Percentiles rank a stretch among this genome's conserved stretches.
phyloP scores from a whole-genome alignment of 2,797 vertebrate genomes.

The Percopsis omiscomaycus region DNA sequence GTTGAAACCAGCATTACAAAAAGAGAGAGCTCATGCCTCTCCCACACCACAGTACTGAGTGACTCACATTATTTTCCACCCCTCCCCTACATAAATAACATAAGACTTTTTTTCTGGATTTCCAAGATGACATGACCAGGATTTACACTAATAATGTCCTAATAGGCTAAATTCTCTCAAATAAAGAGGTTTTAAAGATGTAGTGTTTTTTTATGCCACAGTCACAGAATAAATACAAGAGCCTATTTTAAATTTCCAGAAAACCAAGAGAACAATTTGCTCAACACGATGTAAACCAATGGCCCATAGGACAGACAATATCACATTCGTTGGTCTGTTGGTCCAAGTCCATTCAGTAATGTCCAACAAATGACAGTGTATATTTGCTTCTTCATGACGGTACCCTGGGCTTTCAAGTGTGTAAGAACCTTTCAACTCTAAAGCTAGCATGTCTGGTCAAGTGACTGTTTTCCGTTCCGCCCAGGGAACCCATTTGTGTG shows the following conservation, averaged over 20 bases:
- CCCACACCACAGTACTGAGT: no score
- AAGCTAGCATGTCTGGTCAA: conserved; percentile 59
- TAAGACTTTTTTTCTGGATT: background rate
- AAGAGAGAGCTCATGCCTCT: no score
- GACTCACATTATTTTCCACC: no score
- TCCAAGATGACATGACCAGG: background rate
- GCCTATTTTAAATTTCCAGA: background rate
- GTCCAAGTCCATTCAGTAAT: background rate
- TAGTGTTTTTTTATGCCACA: background rate
- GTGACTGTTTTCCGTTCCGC: conserved; percentile 81
- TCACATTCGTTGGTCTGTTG: background rate
- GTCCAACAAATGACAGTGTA: background rate
- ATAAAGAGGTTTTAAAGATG: background rate
- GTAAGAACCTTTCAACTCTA: background rate
- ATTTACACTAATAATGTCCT: background rate
- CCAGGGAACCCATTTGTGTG: conserved; percentile 81
- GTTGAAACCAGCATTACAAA: no score
- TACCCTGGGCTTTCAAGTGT: background rate
- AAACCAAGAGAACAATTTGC: background rate
- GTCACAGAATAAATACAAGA: background rate
- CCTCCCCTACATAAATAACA: no score
- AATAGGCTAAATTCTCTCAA: background rate
- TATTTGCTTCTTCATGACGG: background rate
- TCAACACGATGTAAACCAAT: conserved; percentile 3
- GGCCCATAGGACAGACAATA: background rate